These are phyloP conservation scores for Drosophila tsacasi DNA, from an alignment of 1,140 invertebrate species.

Conservation along the genomic window DNA sequence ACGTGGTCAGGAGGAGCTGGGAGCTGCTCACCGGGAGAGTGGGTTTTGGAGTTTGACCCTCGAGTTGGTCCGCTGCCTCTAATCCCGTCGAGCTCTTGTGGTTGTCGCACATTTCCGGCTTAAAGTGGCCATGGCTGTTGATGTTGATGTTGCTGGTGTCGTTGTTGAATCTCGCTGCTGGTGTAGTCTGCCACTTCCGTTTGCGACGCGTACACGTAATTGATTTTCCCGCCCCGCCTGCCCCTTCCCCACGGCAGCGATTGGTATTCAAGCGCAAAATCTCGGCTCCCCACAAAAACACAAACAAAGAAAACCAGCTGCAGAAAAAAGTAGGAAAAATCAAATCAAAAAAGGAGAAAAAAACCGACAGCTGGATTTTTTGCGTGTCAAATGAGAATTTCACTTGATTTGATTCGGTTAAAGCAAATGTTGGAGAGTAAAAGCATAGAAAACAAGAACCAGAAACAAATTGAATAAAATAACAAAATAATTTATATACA, in stretches of 20 bases:
- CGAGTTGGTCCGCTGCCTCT: conserved; percentile 32
- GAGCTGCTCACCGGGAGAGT: not conserved
- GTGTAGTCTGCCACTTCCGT: conserved; percentile 58
- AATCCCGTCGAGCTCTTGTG: conserved; percentile 59
- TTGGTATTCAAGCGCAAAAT: conserved; percentile 53
- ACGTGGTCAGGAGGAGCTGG: conserved; percentile 44
- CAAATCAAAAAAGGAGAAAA: conserved; percentile 5
- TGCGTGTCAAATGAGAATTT: conserved; percentile 61
- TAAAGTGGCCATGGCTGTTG: conserved; percentile 50
- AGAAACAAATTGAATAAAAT: not conserved
- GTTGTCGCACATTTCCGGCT: conserved; percentile 67
- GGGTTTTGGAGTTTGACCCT: conserved; percentile 37
- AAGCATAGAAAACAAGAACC: not conserved
- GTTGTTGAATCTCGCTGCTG: conserved; percentile 26
- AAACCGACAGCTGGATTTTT: conserved; percentile 23
- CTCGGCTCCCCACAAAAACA: conserved; percentile 29
- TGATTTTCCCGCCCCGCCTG: conserved; percentile 51
- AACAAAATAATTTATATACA: not conserved
- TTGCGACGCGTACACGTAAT: conserved; percentile 62
- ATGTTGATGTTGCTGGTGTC: conserved; percentile 14
- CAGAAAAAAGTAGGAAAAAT: conserved; percentile 14
- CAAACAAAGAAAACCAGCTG: conserved; percentile 18
- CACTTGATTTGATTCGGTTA: conserved; percentile 52
- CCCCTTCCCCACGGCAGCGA: not conserved
- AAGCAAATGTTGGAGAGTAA: conserved; percentile 8